Base-by-base conservation (phyloP, 2,888 invertebrate genomes). In the Xestoiulus laeticollis region DNA sequence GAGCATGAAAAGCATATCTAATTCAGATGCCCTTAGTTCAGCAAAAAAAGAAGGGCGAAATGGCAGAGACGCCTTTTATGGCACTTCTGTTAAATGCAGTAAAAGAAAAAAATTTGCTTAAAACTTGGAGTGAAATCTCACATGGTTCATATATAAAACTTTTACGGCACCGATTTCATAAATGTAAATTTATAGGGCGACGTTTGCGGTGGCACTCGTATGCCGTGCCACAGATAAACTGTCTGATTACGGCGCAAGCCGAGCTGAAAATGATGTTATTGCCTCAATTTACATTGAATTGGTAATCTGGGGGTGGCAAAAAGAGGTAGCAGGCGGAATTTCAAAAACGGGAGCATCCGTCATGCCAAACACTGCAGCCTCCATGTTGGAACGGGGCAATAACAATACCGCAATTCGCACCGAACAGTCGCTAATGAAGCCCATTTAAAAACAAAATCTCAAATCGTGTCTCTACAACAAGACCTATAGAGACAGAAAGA, bases 191-290 rank as follows among this genome's bases (percentile, higher is more conserved):
- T 78, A 78, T 78, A 30, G 78, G 78, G 78, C 14, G 78, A 78
- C 78, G 78, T 78, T 78, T 78, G 78, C 78, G 78, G 78, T 78
- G 78, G 78, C 78, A 26, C 78, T 78, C 78, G 78, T 78, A 78
- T 78, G 78, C 78, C 78, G 78, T 78, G 78, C 78, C 78, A 78
- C 78, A 78, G 78, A 78, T 78, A 78, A 78, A 78, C 78, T 78
- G 78, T 78, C 78, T 78, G 78, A 78, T 78, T 78, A 78, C 78
- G 30, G 26, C 26, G 78, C 78, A 26, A 78, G 30, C 78, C 78
- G 78, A 78, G 78, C 78, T 78, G 78, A 78, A 78, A 78, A 78
- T 78, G 78, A 78, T 78, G 78, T 78, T 30, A 78, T 78, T 78
- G 30, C 78, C 78, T 78, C 78, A 78, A 78, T 78, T 78, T 78